Evolutionary conservation across 2,888 invertebrate species (phyloP).

Genomic region (Nemotelus nigrinus): DNA sequence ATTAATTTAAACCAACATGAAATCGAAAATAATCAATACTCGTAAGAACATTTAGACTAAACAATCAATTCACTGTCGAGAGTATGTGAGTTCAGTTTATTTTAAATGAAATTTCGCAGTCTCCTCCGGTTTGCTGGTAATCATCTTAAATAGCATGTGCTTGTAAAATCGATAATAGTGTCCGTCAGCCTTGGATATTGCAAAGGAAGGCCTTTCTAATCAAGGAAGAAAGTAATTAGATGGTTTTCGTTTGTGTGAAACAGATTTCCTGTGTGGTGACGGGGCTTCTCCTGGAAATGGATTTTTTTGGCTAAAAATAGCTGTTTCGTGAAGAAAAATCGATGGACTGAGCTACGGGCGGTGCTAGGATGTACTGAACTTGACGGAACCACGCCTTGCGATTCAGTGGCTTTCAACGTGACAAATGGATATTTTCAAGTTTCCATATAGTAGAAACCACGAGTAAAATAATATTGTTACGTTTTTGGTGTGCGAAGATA

Average conservation of each 20-base stretch:
- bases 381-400: constrained; percentile 7
- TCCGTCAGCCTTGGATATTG: too few relatives aligned
- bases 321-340: constrained; percentile 13
- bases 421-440: constrained; percentile 8
- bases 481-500: constrained; percentile 9
- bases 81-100: too few relatives aligned
- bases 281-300: constrained; percentile 6
- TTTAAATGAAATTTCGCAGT: too few relatives aligned
- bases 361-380: constrained; percentile 18
- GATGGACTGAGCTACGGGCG: constrained; percentile 16
- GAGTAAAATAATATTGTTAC: constrained; percentile 17
- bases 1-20: neutral
- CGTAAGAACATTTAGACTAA: too few relatives aligned
- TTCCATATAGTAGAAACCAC: neutral
- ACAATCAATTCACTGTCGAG: too few relatives aligned
- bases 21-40: too few relatives aligned
- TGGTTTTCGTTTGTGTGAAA: constrained; percentile 2
- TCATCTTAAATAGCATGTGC: too few relatives aligned
- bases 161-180: too few relatives aligned
- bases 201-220: neutral
- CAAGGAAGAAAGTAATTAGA: neutral
- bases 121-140: too few relatives aligned
- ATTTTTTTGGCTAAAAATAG: neutral
- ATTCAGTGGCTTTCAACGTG: constrained; percentile 10
- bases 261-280: constrained; percentile 3